phyloP scores from a whole-genome alignment of 2,797 vertebrate genomes.

The Odontamblyopus lacepedii region DNA sequence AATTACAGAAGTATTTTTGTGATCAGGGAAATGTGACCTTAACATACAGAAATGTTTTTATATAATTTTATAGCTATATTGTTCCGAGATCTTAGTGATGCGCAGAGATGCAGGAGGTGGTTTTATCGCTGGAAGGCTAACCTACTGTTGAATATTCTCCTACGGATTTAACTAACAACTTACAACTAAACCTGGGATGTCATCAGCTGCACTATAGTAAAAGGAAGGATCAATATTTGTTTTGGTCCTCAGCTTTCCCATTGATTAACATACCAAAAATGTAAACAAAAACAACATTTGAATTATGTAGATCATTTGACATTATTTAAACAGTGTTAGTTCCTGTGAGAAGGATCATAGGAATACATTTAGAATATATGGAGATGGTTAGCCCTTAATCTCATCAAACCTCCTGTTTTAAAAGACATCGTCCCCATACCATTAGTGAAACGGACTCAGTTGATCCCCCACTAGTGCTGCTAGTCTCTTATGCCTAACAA shows the following conservation, averaged over 20 bases:
- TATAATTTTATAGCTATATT: too few relatives aligned
- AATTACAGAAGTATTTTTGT: background rate
- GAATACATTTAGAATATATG: background rate
- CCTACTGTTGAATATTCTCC: too few relatives aligned
- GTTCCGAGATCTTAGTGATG: background rate
- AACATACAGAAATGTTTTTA: background rate
- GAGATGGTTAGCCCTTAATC: background rate
- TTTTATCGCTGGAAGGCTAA: background rate
- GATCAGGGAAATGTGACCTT: background rate
- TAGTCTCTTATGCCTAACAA: constrained; percentile 50
- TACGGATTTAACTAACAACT: too few relatives aligned
- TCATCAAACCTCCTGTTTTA: background rate
- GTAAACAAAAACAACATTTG: too few relatives aligned
- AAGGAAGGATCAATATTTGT: too few relatives aligned
- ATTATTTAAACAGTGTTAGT: too few relatives aligned
- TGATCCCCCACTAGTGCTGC: constrained; percentile 16
- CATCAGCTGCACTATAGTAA: background rate
- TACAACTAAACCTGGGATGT: background rate
- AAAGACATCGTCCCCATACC: background rate
- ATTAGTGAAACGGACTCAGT: background rate
- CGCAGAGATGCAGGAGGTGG: background rate
- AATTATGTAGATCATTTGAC: too few relatives aligned
- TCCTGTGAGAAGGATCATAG: background rate
- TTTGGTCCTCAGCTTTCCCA: too few relatives aligned
- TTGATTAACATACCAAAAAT: too few relatives aligned